Evolutionary conservation across 2,888 invertebrate genomes (phyloP), one percentile per base, ranked within the genome.

Genomic region (Amblyteles armatorius): DNA sequence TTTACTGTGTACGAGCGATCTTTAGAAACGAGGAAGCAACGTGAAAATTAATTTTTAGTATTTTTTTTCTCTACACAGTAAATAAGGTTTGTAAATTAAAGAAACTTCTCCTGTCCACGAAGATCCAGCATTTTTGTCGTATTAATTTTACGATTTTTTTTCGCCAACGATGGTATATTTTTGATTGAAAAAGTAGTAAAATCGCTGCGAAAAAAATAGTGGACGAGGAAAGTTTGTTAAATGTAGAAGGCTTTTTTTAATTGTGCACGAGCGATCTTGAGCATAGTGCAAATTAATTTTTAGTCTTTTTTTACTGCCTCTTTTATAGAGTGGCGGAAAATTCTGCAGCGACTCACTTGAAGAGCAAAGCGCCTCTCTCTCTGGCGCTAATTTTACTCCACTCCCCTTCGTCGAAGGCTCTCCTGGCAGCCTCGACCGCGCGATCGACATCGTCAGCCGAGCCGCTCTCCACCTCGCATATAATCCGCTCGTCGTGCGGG

Each of bases 371-470:
- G 2, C 98, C 99, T 33, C 99, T 95, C 90, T 99, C 99, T 88
- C 99, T 95, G 0, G 99, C 97, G 91, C 98, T 98, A 92, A 99
- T 98, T 93, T 97, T 97, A n/a, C 97, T 96, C 99, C 99, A 99
- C 90, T 98, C 97, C 0, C 99, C 98, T 48, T 96, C 95, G 80
- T 97, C 96, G 92, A 98, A 99, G 0, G 99, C 98, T 83, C 95
- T 96, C 91, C 98, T 96, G 0, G 99, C 99, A 0, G 98, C 98
- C 68, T 95, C 95, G 0, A 99, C 99, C 0, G 99, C 99, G 85
- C 94, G 95, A 92, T 99, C 97, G 0, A 99, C 98, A 93, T 99
- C 99, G 3, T 95, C 96, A 0, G 92, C 94, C 0, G 97, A 96
- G 0, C 97, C 98, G 89, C 96, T 95, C 88, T 96, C 96, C 4